Percentiles rank a stretch among this genome's conserved stretches.
These are phyloP conservation scores for Heterohyrax brucei DNA, from an alignment of 2,797 vertebrate genomes.

Conservation along the genomic window DNA sequence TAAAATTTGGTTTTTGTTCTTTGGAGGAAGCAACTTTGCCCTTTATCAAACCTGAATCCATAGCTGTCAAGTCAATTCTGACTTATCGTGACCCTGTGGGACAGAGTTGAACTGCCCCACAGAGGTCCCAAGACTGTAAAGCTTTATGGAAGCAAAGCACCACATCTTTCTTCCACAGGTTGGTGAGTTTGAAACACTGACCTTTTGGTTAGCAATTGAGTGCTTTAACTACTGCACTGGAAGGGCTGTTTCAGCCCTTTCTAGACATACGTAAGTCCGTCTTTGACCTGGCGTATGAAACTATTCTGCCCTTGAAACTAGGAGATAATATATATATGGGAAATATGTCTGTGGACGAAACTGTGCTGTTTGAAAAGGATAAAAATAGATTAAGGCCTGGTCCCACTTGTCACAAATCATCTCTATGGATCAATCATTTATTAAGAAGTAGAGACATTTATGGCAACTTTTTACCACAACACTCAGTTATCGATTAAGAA, in stretches of 20 bases:
- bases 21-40: background rate
- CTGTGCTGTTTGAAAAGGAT: conserved; percentile 46
- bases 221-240: too few species aligned
- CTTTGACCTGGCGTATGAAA: background rate
- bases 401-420: background rate
- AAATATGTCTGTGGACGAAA: conserved; percentile 12
- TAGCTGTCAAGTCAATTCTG: too few species aligned
- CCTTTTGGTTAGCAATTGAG: too few species aligned
- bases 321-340: background rate
- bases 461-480: background rate
- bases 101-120: too few species aligned
- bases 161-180: too few species aligned
- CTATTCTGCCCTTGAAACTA: conserved; percentile 2
- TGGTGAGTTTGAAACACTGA: too few species aligned
- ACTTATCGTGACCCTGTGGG: too few species aligned
- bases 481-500: conserved; percentile 8
- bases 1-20: conserved; percentile 29
- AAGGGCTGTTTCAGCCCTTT: background rate
- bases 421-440: background rate
- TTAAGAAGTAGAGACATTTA: conserved; percentile 18
- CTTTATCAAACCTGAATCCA: too few species aligned
- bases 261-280: background rate
- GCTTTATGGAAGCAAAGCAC: too few species aligned
- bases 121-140: too few species aligned
- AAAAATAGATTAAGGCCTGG: background rate